Evolutionary conservation across 1,140 invertebrate genomes (phyloP).

Genomic region (Hesperophylax magnus): DNA sequence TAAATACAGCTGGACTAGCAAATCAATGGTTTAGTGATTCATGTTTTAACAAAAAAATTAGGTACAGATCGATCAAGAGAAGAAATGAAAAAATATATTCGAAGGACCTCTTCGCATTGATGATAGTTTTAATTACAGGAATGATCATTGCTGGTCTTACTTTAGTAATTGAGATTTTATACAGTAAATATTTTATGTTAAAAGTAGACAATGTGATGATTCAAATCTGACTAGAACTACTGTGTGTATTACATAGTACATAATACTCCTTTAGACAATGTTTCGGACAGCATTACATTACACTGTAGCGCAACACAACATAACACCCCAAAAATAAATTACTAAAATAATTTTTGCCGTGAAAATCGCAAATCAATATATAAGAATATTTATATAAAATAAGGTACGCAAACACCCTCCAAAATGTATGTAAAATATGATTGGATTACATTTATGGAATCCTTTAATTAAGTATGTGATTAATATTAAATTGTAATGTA

Average conservation of each 20-base stretch:
- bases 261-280: too few relatives aligned
- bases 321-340: too few relatives aligned
- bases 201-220: too few relatives aligned
- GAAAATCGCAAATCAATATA: too few relatives aligned
- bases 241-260: too few relatives aligned
- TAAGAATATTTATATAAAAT: not conserved
- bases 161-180: conserved; percentile 7
- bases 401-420: not conserved
- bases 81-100: not conserved
- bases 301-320: too few relatives aligned
- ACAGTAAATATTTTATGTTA: not conserved
- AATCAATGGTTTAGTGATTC: conserved; percentile 2
- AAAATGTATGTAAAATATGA: too few relatives aligned
- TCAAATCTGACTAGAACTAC: too few relatives aligned
- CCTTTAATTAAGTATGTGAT: not conserved
- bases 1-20: not conserved
- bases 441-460: not conserved
- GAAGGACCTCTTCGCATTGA: not conserved
- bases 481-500: not conserved
- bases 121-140: not conserved
- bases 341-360: too few relatives aligned
- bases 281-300: too few relatives aligned
- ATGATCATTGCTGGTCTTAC: not conserved
- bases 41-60: not conserved
- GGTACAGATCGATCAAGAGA: not conserved